phyloP scores from a whole-genome alignment of 64 coral and sea anemone genomes.

The Dendronephthya gigantea region DNA sequence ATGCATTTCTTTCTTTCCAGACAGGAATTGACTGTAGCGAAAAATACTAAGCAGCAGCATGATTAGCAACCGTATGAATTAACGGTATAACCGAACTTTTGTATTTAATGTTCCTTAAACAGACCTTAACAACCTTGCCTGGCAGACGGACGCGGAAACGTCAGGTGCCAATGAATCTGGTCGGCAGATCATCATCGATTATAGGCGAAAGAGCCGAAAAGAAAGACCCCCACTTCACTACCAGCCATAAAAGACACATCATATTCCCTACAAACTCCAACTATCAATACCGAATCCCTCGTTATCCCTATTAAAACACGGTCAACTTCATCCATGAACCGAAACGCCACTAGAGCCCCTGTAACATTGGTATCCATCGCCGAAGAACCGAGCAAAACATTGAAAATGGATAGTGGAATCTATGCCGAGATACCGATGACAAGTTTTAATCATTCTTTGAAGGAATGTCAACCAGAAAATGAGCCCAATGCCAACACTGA shows the following conservation, averaged over 20 bases:
- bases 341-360: not conserved
- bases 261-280: not conserved
- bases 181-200: not conserved
- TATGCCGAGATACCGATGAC: not conserved
- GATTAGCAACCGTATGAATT: too few species aligned
- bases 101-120: not conserved
- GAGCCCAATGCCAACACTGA: not conserved
- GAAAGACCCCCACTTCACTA: not conserved
- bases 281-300: not conserved
- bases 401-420: not conserved
- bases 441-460: not conserved
- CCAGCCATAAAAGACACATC: not conserved
- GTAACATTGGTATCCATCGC: not conserved
- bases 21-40: too few species aligned
- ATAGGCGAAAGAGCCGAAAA: not conserved
- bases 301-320: not conserved
- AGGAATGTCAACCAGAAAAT: not conserved
- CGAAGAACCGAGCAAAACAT: not conserved
- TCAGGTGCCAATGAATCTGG: not conserved
- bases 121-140: not conserved
- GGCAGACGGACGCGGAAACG: not conserved
- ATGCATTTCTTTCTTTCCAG: too few species aligned
- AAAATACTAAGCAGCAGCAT: too few species aligned
- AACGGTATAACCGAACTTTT: too few species aligned
- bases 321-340: not conserved